These are phyloP conservation scores for Bradypodion ventrale DNA, from an alignment of 2,797 vertebrate genomes.

Conservation along the genomic window DNA sequence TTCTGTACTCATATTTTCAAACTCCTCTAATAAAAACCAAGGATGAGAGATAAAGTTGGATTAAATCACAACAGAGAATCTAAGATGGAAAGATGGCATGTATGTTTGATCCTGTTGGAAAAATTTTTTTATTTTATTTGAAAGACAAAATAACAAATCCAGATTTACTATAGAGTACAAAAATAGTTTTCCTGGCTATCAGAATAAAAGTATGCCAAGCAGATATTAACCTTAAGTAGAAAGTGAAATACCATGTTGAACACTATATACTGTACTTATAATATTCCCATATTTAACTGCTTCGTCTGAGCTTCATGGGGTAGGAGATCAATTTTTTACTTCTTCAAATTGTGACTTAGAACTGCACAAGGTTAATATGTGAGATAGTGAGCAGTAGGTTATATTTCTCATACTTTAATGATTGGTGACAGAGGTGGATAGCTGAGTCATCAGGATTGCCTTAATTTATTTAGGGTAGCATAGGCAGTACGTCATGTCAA, in stretches of 20 bases:
- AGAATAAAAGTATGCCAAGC: slow-evolving; percentile 18
- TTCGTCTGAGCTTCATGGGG: slow-evolving; percentile 25
- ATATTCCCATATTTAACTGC: slow-evolving; percentile 41
- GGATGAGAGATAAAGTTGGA: neutral
- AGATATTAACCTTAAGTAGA: slow-evolving; percentile 15
- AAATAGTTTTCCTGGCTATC: neutral
- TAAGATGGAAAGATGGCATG: neutral
- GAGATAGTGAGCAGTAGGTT: slow-evolving; percentile 80
- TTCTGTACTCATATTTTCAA: neutral
- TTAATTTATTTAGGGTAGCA: slow-evolving; percentile 74
- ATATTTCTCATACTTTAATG: slow-evolving; percentile 74
- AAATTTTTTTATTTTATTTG: neutral
- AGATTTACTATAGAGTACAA: neutral
- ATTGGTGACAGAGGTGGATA: slow-evolving; percentile 78
- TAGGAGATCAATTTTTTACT: slow-evolving; percentile 1
- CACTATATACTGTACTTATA: slow-evolving; percentile 34
- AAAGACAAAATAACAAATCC: neutral
- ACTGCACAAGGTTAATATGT: slow-evolving; percentile 81
- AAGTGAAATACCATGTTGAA: slow-evolving; percentile 30
- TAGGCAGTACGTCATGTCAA: slow-evolving; percentile 76
- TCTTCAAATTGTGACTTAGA: slow-evolving; percentile 71
- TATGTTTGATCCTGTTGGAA: neutral
- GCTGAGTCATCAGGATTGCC: slow-evolving; percentile 79
- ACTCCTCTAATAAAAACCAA: neutral
- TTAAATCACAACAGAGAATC: neutral